These are phyloP conservation scores for Helleia helle DNA, from an alignment of 2,888 invertebrate genomes.

Conservation along the genomic window DNA sequence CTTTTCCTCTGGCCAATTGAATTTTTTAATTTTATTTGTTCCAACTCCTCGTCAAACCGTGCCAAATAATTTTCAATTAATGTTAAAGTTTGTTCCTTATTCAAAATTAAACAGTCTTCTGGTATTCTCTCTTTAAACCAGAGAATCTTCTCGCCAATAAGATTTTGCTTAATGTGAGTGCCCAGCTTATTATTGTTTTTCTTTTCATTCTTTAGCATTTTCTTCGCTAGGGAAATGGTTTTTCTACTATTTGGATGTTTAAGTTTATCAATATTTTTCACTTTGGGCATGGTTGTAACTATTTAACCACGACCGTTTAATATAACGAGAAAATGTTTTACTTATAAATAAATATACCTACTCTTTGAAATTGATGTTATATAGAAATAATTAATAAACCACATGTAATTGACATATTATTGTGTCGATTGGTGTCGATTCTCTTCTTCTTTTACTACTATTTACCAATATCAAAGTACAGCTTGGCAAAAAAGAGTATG, in stretches of 20 bases:
- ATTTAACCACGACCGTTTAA: no score
- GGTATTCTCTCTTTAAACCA: slow-evolving; percentile 84
- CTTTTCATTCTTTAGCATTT: slow-evolving; percentile 77
- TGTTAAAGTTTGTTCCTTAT: slow-evolving; percentile 73
- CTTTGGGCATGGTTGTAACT: slow-evolving; percentile 65
- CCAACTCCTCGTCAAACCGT: slow-evolving; percentile 82
- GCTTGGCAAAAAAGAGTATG: no score
- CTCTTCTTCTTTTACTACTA: no score
- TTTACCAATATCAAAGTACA: no score
- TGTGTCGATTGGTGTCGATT: no score
- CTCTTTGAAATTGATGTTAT: no score
- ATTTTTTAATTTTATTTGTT: slow-evolving; percentile 85
- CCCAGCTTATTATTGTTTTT: slow-evolving; percentile 77
- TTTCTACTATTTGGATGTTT: slow-evolving; percentile 92
- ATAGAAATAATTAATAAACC: no score
- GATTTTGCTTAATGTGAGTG: slow-evolving; percentile 80
- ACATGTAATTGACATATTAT: no score
- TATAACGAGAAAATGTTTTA: no score
- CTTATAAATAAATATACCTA: no score
- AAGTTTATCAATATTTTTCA: slow-evolving; percentile 63
- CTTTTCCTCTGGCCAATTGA: slow-evolving; percentile 83
- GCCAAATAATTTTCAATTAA: slow-evolving; percentile 72
- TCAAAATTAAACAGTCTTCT: slow-evolving; percentile 65
- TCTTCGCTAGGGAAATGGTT: slow-evolving; percentile 81
- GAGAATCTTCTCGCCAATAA: slow-evolving; percentile 82